Evolutionary conservation across 2,113 vertebrate genomes (phyloP).

Genomic region (Telmatochromis brichardi): DNA sequence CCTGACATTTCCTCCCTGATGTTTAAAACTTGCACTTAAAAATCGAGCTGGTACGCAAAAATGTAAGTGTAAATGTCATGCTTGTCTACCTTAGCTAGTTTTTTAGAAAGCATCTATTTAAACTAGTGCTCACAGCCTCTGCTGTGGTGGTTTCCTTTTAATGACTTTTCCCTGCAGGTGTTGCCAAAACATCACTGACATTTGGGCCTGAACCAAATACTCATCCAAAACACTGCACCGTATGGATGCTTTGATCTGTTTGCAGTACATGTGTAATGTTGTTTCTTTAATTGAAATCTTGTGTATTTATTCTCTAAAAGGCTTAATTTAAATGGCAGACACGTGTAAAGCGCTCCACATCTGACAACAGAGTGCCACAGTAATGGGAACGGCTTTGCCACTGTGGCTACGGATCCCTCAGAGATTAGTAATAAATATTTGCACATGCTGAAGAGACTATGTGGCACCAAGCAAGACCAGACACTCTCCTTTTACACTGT

Average conservation of each 20-base stretch:
- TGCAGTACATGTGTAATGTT: not conserved
- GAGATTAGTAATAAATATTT: constrained; percentile 27
- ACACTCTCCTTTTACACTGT: not conserved
- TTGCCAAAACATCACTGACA: constrained; percentile 14
- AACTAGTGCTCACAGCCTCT: not conserved
- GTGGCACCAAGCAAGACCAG: not conserved
- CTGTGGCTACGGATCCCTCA: not conserved
- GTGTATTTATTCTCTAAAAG: not conserved
- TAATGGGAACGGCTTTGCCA: not conserved
- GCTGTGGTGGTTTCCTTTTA: not conserved
- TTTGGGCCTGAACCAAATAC: not conserved
- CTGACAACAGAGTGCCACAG: not conserved
- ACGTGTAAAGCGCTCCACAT: not conserved
- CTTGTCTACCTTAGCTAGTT: not conserved
- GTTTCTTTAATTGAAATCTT: not conserved
- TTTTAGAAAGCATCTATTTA: constrained; percentile 7
- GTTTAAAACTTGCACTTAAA: not conserved
- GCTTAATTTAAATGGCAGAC: not conserved
- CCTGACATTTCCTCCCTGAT: not conserved
- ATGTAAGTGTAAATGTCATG: not conserved
- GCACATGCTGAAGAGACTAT: constrained; percentile 15
- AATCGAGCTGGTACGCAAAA: not conserved
- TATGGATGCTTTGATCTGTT: not conserved
- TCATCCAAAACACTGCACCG: not conserved
- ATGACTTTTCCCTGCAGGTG: not conserved